Base-by-base conservation (phyloP, 2,888 invertebrate genomes). In the Aphidoletes aphidimyza region DNA sequence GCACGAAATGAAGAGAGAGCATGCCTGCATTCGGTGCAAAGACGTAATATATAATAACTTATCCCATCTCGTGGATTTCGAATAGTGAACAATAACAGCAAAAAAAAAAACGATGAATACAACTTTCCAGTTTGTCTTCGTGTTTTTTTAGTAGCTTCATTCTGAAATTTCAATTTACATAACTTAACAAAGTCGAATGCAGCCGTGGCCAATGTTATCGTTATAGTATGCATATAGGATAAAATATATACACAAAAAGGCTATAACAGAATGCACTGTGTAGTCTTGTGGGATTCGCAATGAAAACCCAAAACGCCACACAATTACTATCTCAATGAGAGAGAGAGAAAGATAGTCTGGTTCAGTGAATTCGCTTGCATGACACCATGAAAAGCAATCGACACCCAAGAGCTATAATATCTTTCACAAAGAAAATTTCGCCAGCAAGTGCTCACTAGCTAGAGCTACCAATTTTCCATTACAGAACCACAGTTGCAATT, bases 101-200 rank as follows among this genome's bases (percentile, higher is more conserved):
- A 22, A 54, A 11, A 30, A n/a, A 69, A 14, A 30, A 30, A 69
- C 3, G 30, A 69, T 54, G 54, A 6, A 54, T 54, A 34, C 11
- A 30, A 69, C 54, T 54, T 54, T 69, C 11, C 14, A 69, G 17
- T 54, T 26, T 0, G 17, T 11, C 30, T 30, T 69, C 30, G 5
- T 69, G 26, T 0, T 14, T 26, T 30, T 69, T 30, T 30, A 69
- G 8, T 54, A n/a, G 47, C 9, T 47, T 19, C 19, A 17, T 47
- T 19, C 17, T 54, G 54, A 69, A 69, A 30, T 69, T 69, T 69
- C 69, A 69, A 69, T 69, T 69, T 69, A 69, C 69, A 69, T 69
- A 69, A 69, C 69, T 69, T 34, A 69, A 69, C 30, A 69, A 69
- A 69, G 69, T 69, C 69, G 54, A 22, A 22, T 54, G 14, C 54